Base-by-base conservation (phyloP, 2,113 vertebrate species). In the Saimiri boliviensis region DNA sequence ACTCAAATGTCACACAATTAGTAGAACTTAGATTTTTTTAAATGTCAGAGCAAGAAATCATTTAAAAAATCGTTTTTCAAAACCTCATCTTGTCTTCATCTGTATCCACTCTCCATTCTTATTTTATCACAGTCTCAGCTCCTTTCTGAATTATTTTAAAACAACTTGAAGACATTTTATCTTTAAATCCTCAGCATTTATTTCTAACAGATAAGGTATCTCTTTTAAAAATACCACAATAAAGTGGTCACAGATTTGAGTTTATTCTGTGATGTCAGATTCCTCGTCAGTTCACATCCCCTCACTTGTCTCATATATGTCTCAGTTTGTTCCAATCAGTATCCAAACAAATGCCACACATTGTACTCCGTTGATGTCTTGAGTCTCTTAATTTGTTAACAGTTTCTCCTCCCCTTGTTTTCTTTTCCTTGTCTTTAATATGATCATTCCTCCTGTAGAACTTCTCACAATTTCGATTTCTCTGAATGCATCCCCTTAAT, bases 121-220 rank as follows among this genome's bases (percentile, higher is more conserved):
- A 63, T 37, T 58, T 87, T 58, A 16, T 81, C 23, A 32, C 23
- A 25, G 13, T 20, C 21, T 27, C 52, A 8, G 8, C 54, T 82
- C 58, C 47, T 82, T 89, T 94, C 63, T 88, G 35, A 87, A n/a
- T 80, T 77, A 54, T 88, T 91, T 81, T 81, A 37, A 89, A 97
- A 60, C 54, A 88, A 74, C 60, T 32, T 11, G 32, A 83, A 56
- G 52, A 54, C 35, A 58, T 47, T 91, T 74, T 81, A 86, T 76
- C 76, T 85, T n/a, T 89, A 89, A 93, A 73, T 76, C 37, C 27
- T 63, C 40, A 89, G 23, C 54, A 56, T 92, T 92, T 74, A n/a
- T 74, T 54, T 86, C 35, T 73, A 27, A 86, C 45, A 80, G 35
- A 52, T 49, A 56, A 35, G 37, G 9, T 35, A 12, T 8, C 3